Percentiles rank a stretch among this genome's conserved stretches.
Evolutionary conservation across 2,888 invertebrate species (phyloP).

Genomic region (Stictocephala bisonia): DNA sequence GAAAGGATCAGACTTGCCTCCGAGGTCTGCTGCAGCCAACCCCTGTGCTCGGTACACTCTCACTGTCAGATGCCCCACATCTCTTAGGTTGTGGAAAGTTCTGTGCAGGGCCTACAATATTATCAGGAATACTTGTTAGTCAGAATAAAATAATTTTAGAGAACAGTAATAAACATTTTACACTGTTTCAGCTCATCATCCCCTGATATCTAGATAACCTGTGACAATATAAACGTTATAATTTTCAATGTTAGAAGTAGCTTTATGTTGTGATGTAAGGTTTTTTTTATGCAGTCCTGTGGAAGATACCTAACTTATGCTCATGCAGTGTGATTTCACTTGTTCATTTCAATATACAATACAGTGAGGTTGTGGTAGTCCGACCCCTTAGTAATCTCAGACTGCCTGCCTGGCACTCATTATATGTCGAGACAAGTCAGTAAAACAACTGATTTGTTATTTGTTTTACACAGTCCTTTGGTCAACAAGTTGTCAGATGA

Average conservation of each 20-base stretch:
- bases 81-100: constrained; percentile 79
- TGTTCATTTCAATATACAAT: neutral
- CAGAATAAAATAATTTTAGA: neutral
- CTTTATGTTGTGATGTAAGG: too few relatives aligned
- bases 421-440: too few relatives aligned
- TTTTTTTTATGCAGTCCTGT: too few relatives aligned
- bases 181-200: too few relatives aligned
- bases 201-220: too few relatives aligned
- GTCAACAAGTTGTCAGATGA: too few relatives aligned
- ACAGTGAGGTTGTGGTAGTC: neutral
- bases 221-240: too few relatives aligned
- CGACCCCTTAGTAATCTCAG: neutral
- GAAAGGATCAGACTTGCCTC: constrained; percentile 98
- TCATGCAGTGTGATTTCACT: too few relatives aligned
- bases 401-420: constrained; percentile 67
- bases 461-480: too few relatives aligned
- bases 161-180: neutral
- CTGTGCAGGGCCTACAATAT: constrained; percentile 73
- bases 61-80: constrained; percentile 94
- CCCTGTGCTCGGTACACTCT: constrained; percentile 83
- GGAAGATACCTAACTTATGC: too few relatives aligned
- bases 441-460: too few relatives aligned
- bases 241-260: too few relatives aligned
- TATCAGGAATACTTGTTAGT: neutral
- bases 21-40: constrained; percentile 93